Evolutionary conservation across 1,140 invertebrate species (phyloP), one percentile per base, ranked within the genome.

Genomic region (Apolygus lucorum): DNA sequence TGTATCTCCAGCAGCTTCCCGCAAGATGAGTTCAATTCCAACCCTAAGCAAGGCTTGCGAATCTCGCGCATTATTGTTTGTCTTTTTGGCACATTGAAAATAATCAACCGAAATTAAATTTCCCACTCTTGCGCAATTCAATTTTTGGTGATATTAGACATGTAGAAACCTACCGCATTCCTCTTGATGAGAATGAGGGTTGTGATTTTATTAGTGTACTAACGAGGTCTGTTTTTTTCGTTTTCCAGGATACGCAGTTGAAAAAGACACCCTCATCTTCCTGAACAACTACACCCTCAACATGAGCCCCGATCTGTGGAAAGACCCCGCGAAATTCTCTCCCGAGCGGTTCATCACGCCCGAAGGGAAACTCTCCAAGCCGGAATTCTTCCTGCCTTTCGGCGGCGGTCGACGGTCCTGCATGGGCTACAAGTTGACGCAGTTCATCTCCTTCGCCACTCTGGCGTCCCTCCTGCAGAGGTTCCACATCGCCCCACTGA

Each of bases 211-310:
- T n/a, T n/a, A n/a, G n/a, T n/a, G n/a, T n/a, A n/a, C n/a, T n/a
- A n/a, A n/a, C n/a, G n/a, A n/a, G n/a, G n/a, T n/a, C n/a, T n/a
- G n/a, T n/a, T n/a, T 11, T 34, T 67, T 52, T 68, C 49, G 22
- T 22, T 69, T 70, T 70, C 2, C 71, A 76, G 75, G 89, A 22
- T 93, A 84, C 77, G 81, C 82, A 25, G 85, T 95, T 0, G 83
- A 87, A 42, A 89, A 90, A 75, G 90, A 89, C 22, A 92, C 91
- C 0, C 83, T 93, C 49, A 84, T 95, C 0, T 92, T 96, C 74
- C 84, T 95, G 28, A 95, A 96, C 76, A 95, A 93, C 71, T 93
- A 91, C 77, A 87, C 91, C 54, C 76, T 95, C 22, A 93, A 95
- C 76, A 88, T 86, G 76, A 88, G 86, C 14, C 78, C 84, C 0